Evolutionary conservation across 2,888 invertebrate genomes (phyloP).

Genomic region (Thalpophila matura): DNA sequence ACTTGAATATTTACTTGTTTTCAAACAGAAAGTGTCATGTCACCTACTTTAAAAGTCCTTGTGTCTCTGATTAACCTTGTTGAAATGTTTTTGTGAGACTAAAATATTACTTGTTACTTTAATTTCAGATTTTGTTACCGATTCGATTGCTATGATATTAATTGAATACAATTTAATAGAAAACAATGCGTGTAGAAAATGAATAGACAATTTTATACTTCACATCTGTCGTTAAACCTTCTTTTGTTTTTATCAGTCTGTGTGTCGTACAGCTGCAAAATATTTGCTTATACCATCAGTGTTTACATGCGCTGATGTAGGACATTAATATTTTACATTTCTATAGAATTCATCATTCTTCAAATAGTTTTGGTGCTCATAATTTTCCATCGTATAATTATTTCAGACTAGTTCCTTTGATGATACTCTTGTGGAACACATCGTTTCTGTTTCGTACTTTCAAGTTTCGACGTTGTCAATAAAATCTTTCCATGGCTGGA

Average conservation of each 20-base stretch:
- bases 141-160: neutral
- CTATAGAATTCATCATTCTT: neutral
- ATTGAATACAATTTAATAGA: neutral
- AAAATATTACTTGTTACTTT: neutral
- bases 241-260: constrained; percentile 5
- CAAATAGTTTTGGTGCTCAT: neutral
- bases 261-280: constrained; percentile 18
- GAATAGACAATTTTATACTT: neutral
- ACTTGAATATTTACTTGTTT: constrained; percentile 10
- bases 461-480: neutral
- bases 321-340: neutral
- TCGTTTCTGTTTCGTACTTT: neutral
- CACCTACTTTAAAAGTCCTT: constrained; percentile 46
- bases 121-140: neutral
- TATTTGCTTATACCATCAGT: constrained; percentile 29
- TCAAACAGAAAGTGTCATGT: constrained; percentile 40
- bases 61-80: constrained; percentile 25
- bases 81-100: constrained; percentile 21
- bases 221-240: neutral
- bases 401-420: neutral
- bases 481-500: neutral
- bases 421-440: constrained; percentile 2
- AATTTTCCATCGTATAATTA: constrained; percentile 1
- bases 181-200: neutral
- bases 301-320: constrained; percentile 16